Evolutionary conservation across 2,888 invertebrate species (phyloP).

Genomic region (Gari tellinella): DNA sequence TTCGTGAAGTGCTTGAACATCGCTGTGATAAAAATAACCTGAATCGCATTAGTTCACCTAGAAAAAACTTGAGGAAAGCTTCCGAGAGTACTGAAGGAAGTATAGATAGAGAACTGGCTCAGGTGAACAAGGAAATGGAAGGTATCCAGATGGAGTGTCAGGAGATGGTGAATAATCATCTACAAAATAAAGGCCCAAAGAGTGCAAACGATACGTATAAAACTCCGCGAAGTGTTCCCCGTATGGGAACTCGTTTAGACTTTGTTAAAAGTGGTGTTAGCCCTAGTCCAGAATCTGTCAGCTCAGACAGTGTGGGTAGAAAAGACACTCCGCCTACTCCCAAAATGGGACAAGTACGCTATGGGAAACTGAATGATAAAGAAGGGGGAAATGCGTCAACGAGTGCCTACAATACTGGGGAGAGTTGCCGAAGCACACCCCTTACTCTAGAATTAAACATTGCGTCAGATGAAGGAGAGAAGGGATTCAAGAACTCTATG

Average conservation of each 20-base stretch:
- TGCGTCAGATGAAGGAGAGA: constrained; percentile 75
- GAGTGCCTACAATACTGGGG: constrained; percentile 90
- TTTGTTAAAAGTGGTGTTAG: constrained; percentile 75
- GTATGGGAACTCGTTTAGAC: constrained; percentile 83
- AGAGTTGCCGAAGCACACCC: constrained; percentile 89
- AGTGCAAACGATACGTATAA: constrained; percentile 74
- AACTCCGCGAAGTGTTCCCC: constrained; percentile 80
- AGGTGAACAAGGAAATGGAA: constrained; percentile 87
- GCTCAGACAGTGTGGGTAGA: constrained; percentile 63
- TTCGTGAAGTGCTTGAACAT: constrained; percentile 78
- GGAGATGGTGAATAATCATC: constrained; percentile 82
- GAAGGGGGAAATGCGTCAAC: constrained; percentile 85
- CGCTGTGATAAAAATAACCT: constrained; percentile 70
- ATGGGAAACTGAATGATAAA: constrained; percentile 52
- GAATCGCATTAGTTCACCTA: constrained; percentile 59
- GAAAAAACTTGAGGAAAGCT: constrained; percentile 69
- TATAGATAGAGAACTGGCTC: constrained; percentile 86
- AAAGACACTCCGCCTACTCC: constrained; percentile 63
- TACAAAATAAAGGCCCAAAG: constrained; percentile 59
- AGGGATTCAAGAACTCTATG: constrained; percentile 80
- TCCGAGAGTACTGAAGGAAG: constrained; percentile 81
- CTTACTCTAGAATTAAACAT: constrained; percentile 81
- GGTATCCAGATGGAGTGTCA: constrained; percentile 86
- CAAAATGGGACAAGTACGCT: constrained; percentile 59
- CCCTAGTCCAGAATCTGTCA: constrained; percentile 65